Conservation (phyloP, 2,113 vertebrate genomes). For the Notothenia rossii region DNA sequence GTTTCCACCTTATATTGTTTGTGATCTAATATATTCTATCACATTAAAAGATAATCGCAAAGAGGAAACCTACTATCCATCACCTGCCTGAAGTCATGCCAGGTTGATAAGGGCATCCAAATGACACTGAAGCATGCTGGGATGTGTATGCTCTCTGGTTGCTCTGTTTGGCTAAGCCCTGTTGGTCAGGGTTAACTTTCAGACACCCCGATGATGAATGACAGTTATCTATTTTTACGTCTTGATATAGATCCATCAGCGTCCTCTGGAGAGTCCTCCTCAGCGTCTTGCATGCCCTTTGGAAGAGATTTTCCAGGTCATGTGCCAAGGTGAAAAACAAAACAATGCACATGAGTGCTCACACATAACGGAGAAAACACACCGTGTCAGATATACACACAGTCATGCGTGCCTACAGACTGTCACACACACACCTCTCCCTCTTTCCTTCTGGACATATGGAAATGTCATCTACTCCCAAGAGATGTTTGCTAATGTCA, state of each 20-base stretch:
- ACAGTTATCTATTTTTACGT: slow-evolving; percentile 78
- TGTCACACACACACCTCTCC: slow-evolving; percentile 30
- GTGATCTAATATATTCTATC: slow-evolving; percentile 60
- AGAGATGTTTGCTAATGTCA: slow-evolving; percentile 76
- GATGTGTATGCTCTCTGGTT: slow-evolving; percentile 65
- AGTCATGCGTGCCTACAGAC: slow-evolving; percentile 1
- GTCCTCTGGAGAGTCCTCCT: slow-evolving; percentile 57
- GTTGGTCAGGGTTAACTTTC: slow-evolving; percentile 75
- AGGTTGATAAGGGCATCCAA: slow-evolving; percentile 64
- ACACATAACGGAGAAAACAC: slow-evolving; percentile 25
- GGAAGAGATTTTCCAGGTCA: slow-evolving; percentile 79
- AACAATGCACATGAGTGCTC: slow-evolving; percentile 56
- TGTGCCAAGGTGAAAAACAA: slow-evolving; percentile 79
- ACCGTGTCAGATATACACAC: neutral
- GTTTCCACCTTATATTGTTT: slow-evolving; percentile 40
- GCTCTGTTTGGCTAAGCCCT: slow-evolving; percentile 46
- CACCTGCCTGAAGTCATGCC: slow-evolving; percentile 57
- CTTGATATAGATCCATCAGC: slow-evolving; percentile 74
- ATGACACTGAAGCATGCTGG: slow-evolving; percentile 77
- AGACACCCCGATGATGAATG: slow-evolving; percentile 72
- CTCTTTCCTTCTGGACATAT: slow-evolving; percentile 63
- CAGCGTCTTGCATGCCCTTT: slow-evolving; percentile 49
- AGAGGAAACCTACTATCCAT: slow-evolving; percentile 60
- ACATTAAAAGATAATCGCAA: slow-evolving; percentile 52
- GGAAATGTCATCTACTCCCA: slow-evolving; percentile 75